Evolutionary conservation across 2,113 vertebrate species (phyloP).

Genomic region (Heloderma charlesbogerti): DNA sequence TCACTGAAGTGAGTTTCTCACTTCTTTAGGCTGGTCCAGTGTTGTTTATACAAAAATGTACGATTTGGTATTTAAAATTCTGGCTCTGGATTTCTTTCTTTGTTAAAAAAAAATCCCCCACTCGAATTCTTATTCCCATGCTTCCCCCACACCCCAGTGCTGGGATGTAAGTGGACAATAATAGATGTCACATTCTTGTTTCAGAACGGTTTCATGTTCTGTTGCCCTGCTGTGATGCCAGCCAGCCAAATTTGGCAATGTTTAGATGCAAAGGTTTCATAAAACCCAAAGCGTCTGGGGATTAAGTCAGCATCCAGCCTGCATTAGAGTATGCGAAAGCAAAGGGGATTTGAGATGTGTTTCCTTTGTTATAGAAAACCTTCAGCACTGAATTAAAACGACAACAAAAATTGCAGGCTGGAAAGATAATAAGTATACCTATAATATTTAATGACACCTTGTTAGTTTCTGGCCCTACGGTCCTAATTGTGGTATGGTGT

Average conservation of each 20-base stretch:
- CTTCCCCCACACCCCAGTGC: neutral
- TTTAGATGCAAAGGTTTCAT: conserved; percentile 73
- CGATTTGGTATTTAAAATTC: neutral
- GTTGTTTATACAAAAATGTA: neutral
- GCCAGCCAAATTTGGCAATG: conserved; percentile 75
- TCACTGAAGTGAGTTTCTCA: neutral
- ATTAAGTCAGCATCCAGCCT: conserved; percentile 73
- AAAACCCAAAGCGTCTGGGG: conserved; percentile 50
- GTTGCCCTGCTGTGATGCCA: conserved; percentile 64
- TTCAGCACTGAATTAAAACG: conserved; percentile 47
- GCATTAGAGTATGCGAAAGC: conserved; percentile 61
- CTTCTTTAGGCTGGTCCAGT: neutral
- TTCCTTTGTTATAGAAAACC: conserved; percentile 65
- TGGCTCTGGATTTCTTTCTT: neutral
- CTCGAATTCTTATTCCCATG: neutral
- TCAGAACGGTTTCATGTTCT: conserved; percentile 73
- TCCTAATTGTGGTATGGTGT: conserved; percentile 67
- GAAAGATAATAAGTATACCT: conserved; percentile 52
- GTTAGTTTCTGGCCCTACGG: conserved; percentile 54
- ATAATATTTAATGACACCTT: conserved; percentile 66
- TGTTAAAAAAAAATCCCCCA: neutral
- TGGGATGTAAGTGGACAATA: conserved; percentile 60
- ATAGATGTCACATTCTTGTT: conserved; percentile 70
- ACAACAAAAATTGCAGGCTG: conserved; percentile 32
- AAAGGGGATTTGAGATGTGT: conserved; percentile 66